phyloP scores from a whole-genome alignment of 1,140 invertebrate genomes.

The Lordiphosa collinella region DNA sequence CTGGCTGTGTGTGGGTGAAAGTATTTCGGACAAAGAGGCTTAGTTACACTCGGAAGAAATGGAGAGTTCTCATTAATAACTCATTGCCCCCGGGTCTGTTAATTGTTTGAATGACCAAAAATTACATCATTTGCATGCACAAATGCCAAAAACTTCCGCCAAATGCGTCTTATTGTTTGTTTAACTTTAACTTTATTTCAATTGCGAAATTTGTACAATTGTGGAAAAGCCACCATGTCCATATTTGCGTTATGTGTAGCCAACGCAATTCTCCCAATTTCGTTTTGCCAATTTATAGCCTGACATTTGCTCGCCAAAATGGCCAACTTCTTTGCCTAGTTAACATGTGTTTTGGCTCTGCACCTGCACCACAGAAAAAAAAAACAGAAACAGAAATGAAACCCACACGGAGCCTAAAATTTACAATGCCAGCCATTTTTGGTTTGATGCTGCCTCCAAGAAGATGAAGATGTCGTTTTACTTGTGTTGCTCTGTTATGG shows the following conservation, averaged over 20 bases:
- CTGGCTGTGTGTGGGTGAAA: slow-evolving; percentile 54
- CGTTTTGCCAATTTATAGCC: slow-evolving; percentile 68
- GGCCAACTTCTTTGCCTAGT: slow-evolving; percentile 26
- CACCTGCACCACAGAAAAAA: slow-evolving; percentile 44
- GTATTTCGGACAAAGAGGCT: slow-evolving; percentile 33
- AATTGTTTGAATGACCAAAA: slow-evolving; percentile 12
- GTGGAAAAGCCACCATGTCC: slow-evolving; percentile 43
- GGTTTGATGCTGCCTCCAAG: slow-evolving; percentile 26
- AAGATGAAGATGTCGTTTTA: slow-evolving; percentile 66
- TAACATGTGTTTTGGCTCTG: slow-evolving; percentile 61
- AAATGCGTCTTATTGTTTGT: slow-evolving; percentile 58
- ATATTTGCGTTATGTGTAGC: slow-evolving; percentile 71
- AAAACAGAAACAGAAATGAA: too few species aligned
- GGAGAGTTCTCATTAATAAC: slow-evolving; percentile 52
- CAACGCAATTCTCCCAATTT: slow-evolving; percentile 62
- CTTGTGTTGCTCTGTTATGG: slow-evolving; percentile 20
- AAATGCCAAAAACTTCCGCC: slow-evolving; percentile 6
- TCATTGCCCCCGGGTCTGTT: slow-evolving; percentile 15
- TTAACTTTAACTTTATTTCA: slow-evolving; percentile 56
- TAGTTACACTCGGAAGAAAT: slow-evolving; percentile 19
- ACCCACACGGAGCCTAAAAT: slow-evolving; percentile 26
- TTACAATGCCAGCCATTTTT: slow-evolving; percentile 69
- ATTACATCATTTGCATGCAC: background rate
- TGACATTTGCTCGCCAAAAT: slow-evolving; percentile 65
- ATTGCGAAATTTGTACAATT: slow-evolving; percentile 67